phyloP scores from a whole-genome alignment of 2,113 vertebrate species.

The Petrocephalus microphthalmus region DNA sequence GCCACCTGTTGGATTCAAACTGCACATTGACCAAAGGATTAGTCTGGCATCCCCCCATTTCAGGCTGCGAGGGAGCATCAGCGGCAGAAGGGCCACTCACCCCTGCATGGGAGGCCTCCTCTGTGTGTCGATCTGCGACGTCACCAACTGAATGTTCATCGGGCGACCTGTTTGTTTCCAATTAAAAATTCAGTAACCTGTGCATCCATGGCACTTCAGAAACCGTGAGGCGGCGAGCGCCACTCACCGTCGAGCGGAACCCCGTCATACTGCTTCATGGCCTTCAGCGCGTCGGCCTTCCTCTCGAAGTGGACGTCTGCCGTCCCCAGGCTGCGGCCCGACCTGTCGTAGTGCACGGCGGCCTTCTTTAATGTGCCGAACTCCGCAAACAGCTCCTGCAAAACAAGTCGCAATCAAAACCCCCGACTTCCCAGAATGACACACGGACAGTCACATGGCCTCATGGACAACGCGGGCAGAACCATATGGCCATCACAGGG shows the following conservation, averaged over 20 bases:
- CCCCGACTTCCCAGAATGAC: background rate
- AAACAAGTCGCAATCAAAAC: background rate
- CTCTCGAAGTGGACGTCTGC: constrained; percentile 95
- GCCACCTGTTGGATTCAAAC: constrained; percentile 52
- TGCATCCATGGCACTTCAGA: background rate
- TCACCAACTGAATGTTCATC: constrained; percentile 98
- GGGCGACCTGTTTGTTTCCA: constrained; percentile 69
- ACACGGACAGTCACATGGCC: background rate
- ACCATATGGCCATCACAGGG: background rate
- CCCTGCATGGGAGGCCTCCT: constrained; percentile 80
- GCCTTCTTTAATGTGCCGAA: constrained; percentile 96
- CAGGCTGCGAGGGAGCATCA: background rate
- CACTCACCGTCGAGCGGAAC: constrained; percentile 86
- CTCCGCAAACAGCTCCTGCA: constrained; percentile 90
- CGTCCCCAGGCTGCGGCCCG: constrained; percentile 87
- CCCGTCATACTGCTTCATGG: constrained; percentile 98
- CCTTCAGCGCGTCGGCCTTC: constrained; percentile 87
- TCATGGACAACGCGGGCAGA: background rate
- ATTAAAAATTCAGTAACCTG: background rate
- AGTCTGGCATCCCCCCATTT: too few species aligned
- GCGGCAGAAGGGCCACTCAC: constrained; percentile 50
- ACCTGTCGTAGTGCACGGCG: constrained; percentile 91
- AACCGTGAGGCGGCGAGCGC: background rate
- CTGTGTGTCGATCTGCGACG: constrained; percentile 95
- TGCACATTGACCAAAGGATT: constrained; percentile 13